Base-by-base conservation (phyloP, 2,113 vertebrate species). In the Accipiter cooperii region DNA sequence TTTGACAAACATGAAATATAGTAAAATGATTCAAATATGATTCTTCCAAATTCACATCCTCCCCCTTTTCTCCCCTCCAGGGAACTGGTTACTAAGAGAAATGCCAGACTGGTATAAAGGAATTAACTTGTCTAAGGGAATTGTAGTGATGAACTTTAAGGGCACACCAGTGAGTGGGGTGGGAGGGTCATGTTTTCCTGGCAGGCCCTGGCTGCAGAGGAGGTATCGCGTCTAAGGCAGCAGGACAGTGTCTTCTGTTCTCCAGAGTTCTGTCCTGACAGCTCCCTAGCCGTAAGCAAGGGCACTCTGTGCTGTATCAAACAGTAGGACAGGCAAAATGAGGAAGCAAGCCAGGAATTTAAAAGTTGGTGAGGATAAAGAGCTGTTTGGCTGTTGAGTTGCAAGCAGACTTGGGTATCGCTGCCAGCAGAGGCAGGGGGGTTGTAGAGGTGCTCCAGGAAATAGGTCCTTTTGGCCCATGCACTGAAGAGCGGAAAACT, bases 51-150 rank as follows among this genome's bases (percentile, higher is more conserved):
- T 81, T 55, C 4, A 40, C 5, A 6, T 12, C 3, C 10, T 5
- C 17, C 6, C 12, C 3, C 3, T 25, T 13, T 16, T 33, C 66
- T 6, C 6, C 0, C 1, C 8, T 8, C 4, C 4, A 5, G 40
- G 31, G 14, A 84, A 16, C 36, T 54, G n/a, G 8, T 47, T 75
- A 22, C 74, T 55, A 69, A 49, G 36, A 80, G 58, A 61, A 95
- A 34, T 5, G 10, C 22, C 16, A 38, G 44, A 16, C 36, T 73
- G 21, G 25, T 46, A 29, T 0, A 68, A 79, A 83, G 52, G 57
- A 87, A 55, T 70, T 36, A 42, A 74, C 16, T 87, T 89, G 51
- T 79, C 6, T 14, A n/a, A 60, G 57, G 29, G 29, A 83, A n/a
- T 28, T 57, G 22, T 63, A 51, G 6, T 75, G 65, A 38, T 79